Evolutionary conservation across 2,797 vertebrate species (phyloP).

Genomic region (Steatocranus sp.): DNA sequence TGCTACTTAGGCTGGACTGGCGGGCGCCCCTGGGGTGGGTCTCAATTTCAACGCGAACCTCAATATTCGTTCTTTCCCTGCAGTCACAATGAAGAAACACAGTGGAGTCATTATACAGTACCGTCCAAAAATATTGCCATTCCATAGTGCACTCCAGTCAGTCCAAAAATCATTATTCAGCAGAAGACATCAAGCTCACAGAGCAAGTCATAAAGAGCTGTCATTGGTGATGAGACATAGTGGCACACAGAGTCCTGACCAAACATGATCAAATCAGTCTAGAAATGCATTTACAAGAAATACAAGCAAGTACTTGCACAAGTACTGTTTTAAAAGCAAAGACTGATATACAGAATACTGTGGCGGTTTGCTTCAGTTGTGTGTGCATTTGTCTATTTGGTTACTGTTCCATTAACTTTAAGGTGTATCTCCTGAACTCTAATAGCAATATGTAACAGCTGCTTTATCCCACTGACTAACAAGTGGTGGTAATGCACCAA

Average conservation of each 20-base stretch:
- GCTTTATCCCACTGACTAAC: not conserved
- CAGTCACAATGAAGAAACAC: not conserved
- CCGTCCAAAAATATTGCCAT: not conserved
- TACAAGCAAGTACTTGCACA: not conserved
- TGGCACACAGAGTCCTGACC: not conserved
- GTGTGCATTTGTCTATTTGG: not conserved
- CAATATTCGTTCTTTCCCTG: slow-evolving; percentile 81
- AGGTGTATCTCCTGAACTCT: not conserved
- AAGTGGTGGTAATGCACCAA: not conserved
- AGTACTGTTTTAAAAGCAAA: not conserved
- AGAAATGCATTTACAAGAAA: not conserved
- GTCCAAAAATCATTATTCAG: not conserved
- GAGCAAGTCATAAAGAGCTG: not conserved
- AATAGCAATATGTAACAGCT: not conserved
- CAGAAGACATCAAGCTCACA: not conserved
- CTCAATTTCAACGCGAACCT: slow-evolving; percentile 84
- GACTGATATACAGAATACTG: not conserved
- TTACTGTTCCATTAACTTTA: not conserved
- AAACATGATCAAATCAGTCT: not conserved
- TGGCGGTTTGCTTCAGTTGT: not conserved
- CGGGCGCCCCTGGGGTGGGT: slow-evolving; percentile 67
- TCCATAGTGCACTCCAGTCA: not conserved
- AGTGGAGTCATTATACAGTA: not conserved
- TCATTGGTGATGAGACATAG: not conserved
- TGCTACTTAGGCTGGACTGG: slow-evolving; percentile 81